A percentile compares a stretch with the other conserved stretches of the same genome.
These are phyloP conservation scores for Tromatobia lineatoria DNA, from an alignment of 2,888 invertebrate genomes.

Conservation along the genomic window DNA sequence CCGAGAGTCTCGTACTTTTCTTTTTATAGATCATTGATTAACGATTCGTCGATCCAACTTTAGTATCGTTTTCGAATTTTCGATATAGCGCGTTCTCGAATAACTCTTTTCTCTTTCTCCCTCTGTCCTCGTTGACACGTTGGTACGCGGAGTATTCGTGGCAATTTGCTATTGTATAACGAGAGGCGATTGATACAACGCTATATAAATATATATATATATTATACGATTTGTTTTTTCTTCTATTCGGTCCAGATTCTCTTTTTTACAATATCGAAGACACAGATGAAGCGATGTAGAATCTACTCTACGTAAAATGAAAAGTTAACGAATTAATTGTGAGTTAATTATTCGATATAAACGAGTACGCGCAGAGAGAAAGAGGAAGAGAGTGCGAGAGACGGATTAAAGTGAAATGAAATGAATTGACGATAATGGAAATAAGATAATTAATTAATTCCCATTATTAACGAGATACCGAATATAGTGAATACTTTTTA, in stretches of 20 bases:
- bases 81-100: neutral
- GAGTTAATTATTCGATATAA: slow-evolving; percentile 74
- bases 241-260: slow-evolving; percentile 49
- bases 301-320: slow-evolving; percentile 69
- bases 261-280: slow-evolving; percentile 71
- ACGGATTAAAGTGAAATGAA: slow-evolving; percentile 54
- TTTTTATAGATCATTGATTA: slow-evolving; percentile 12
- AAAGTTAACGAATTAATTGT: slow-evolving; percentile 73
- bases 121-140: slow-evolving; percentile 51
- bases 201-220: slow-evolving; percentile 78
- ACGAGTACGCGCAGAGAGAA: slow-evolving; percentile 50
- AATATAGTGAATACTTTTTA: slow-evolving; percentile 80
- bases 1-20: slow-evolving; percentile 6
- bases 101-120: slow-evolving; percentile 17
- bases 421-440: slow-evolving; percentile 75
- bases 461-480: slow-evolving; percentile 75
- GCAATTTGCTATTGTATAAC: slow-evolving; percentile 79
- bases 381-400: slow-evolving; percentile 29
- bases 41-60: neutral
- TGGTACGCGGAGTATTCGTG: slow-evolving; percentile 77
- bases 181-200: slow-evolving; percentile 76
- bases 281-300: slow-evolving; percentile 39
- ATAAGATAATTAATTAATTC: slow-evolving; percentile 66
- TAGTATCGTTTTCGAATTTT: neutral
- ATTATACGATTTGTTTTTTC: slow-evolving; percentile 65